Percentiles rank a stretch among this genome's conserved stretches.
These are phyloP conservation scores for Dorcus parallelipipedus DNA, from an alignment of 2,888 invertebrate species.

Conservation along the genomic window DNA sequence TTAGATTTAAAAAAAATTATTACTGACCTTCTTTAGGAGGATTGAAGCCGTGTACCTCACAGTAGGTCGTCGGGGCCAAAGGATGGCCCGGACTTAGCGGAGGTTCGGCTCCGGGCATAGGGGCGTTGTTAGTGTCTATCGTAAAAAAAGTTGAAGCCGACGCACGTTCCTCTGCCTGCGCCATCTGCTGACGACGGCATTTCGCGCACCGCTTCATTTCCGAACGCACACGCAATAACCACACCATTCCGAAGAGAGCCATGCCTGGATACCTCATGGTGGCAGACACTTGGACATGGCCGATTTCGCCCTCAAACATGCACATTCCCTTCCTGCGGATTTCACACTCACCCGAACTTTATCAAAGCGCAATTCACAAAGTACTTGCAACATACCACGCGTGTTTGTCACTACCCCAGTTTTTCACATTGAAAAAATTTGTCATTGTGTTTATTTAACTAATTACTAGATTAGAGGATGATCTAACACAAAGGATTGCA, in stretches of 20 bases:
- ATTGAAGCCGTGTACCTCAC: slow-evolving; percentile 58
- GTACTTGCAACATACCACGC: not conserved
- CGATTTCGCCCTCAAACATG: slow-evolving; percentile 13
- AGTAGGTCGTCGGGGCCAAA: slow-evolving; percentile 52
- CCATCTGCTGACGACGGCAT: slow-evolving; percentile 51
- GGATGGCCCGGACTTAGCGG: slow-evolving; percentile 33
- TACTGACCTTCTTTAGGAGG: slow-evolving; percentile 55
- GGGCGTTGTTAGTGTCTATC: slow-evolving; percentile 48
- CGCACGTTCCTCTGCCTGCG: slow-evolving; percentile 25
- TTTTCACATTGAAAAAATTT: not conserved
- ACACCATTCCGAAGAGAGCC: slow-evolving; percentile 85
- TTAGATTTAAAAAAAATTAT: not conserved
- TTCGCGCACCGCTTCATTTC: slow-evolving; percentile 74
- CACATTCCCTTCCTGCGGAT: slow-evolving; percentile 11
- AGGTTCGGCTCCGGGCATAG: slow-evolving; percentile 29
- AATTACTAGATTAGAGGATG: not conserved
- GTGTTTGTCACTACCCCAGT: not conserved
- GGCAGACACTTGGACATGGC: slow-evolving; percentile 22
- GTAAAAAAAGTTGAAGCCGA: slow-evolving; percentile 48
- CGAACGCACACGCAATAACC: slow-evolving; percentile 77
- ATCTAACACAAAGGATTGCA: not conserved
- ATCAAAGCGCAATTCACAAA: too few species aligned
- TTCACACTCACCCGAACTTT: too few species aligned
- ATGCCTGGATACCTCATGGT: slow-evolving; percentile 53
- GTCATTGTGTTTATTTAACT: not conserved